Base-by-base conservation (phyloP, 2,888 invertebrate species). In the Erannis defoliaria region DNA sequence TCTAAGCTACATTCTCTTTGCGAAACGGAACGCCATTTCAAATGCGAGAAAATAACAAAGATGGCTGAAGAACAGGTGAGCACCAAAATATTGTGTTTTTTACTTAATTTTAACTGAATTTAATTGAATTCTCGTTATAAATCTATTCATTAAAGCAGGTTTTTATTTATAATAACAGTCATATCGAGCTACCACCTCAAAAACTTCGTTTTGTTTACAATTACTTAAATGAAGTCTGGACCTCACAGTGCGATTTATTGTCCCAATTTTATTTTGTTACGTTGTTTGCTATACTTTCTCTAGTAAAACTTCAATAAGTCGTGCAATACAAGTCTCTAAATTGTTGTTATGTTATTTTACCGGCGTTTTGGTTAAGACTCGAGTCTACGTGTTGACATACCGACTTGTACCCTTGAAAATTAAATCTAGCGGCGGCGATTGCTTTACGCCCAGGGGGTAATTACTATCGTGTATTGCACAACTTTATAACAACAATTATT, bases 31-130 rank as follows among this genome's bases (percentile, higher is more conserved):
- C 86, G 86, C 84, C 77, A 85, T 80, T 84, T 80, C 89, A 88
- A 90, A 90, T 92, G 90, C 86, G 77, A 85, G 89, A 90, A 88
- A 91, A 91, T 90, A 93, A 93, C 91, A 92, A 95, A 95, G 94
- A 96, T 96, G 96, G 95, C 95, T 94, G 96, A 95, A 91, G 95
- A 95, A 94, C 95, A 95, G 95, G 96, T 96, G 94, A 94, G 95
- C 90, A 93, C 77, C 90, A 91, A 88, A 93, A 93, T 90, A 88
- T 84, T 86, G 80, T 75, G 73, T 77, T 85, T 85, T 84, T 72
- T 78, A 71, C 58, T 56, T 56, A 74, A 83, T 85, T 82, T 85
- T 89, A 85, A 85, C 85, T 85, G 82, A 86, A 86, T 85, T 85
- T 73, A 50, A 51, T 54, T 12, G 37, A n/a, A 50, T 55, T 42